A percentile compares a stretch with the other conserved stretches of the same genome.
These are phyloP conservation scores for Trissonchulus latispiculum DNA, from an alignment of 2,888 invertebrate genomes.

Conservation along the genomic window DNA sequence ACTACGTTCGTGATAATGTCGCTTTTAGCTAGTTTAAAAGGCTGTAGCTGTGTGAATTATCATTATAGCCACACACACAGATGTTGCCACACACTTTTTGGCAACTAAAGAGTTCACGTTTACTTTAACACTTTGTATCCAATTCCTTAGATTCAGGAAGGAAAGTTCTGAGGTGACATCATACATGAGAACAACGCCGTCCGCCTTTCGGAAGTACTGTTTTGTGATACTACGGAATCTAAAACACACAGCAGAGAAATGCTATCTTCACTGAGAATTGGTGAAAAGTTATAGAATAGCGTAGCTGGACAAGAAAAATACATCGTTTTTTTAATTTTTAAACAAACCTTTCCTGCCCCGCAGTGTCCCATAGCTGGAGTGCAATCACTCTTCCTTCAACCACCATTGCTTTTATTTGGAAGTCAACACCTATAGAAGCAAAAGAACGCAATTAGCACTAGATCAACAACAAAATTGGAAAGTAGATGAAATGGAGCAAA, in stretches of 20 bases:
- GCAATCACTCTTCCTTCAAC: constrained; percentile 45
- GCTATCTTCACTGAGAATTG: not conserved
- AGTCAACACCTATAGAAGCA: constrained; percentile 48
- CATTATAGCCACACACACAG: no score
- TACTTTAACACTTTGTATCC: constrained; percentile 48
- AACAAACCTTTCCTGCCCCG: constrained; percentile 52
- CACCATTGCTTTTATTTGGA: constrained; percentile 49
- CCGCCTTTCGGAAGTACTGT: constrained; percentile 54
- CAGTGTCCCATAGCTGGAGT: constrained; percentile 52
- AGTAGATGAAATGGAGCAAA: no score
- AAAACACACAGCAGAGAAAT: constrained; percentile 26
- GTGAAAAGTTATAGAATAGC: no score
- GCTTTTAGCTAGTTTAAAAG: no score
- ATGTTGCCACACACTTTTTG: no score
- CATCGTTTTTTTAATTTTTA: no score
- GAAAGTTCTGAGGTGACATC: constrained; percentile 52
- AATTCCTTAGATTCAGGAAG: constrained; percentile 50
- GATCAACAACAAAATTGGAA: no score
- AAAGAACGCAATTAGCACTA: no score
- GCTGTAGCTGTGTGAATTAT: no score
- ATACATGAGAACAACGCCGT: constrained; percentile 53
- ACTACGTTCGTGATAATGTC: no score
- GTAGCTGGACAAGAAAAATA: no score
- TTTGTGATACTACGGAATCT: constrained; percentile 53
- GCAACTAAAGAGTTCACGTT: no score